A percentile compares a stretch with the other conserved stretches of the same genome.
These are phyloP conservation scores for Mesocricetus auratus DNA, from an alignment of 2,113 vertebrate genomes.

Conservation along the genomic window DNA sequence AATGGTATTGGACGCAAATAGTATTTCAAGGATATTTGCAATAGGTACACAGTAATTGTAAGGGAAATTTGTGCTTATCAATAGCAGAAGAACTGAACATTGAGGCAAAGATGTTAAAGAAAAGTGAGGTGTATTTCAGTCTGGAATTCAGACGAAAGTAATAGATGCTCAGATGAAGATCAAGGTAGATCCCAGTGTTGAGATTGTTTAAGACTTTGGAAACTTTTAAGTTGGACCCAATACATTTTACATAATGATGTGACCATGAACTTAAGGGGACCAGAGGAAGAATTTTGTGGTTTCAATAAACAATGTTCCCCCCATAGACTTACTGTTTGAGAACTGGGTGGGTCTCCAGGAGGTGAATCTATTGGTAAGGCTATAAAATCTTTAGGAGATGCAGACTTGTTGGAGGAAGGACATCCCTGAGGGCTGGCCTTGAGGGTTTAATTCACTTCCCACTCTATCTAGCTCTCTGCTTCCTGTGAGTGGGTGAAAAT, in stretches of 20 bases:
- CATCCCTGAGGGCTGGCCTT: no score
- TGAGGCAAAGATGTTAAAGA: neutral
- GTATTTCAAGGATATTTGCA: neutral
- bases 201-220: neutral
- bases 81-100: neutral
- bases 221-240: neutral
- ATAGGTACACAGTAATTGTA: neutral
- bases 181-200: accelerated
- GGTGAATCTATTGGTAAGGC: no score
- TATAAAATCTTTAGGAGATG: neutral
- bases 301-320: neutral
- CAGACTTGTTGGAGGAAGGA: neutral
- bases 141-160: neutral
- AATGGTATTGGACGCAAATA: neutral
- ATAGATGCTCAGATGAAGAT: neutral
- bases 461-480: neutral
- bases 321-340: neutral
- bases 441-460: neutral
- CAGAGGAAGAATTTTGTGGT: neutral
- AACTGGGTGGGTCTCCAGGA: neutral
- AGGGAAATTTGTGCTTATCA: neutral
- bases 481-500: neutral
- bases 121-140: neutral
- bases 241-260: neutral
- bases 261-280: neutral